phyloP scores from a whole-genome alignment of 2,113 vertebrate genomes.

The Hyaena hyaena region DNA sequence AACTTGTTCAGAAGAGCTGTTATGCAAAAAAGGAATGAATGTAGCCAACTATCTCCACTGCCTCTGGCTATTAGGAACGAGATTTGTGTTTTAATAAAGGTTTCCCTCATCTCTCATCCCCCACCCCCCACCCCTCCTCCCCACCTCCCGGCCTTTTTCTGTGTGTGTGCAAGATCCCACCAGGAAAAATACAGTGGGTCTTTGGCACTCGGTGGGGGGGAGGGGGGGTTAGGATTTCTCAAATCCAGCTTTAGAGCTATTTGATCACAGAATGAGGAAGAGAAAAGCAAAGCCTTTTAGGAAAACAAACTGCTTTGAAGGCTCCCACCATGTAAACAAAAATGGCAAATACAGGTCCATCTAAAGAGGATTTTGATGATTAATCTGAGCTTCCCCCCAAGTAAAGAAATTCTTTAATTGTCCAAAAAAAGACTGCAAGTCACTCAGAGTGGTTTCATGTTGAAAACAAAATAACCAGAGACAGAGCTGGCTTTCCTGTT shows the following conservation, averaged over 20 bases:
- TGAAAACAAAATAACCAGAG: constrained; percentile 56
- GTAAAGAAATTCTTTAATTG: constrained; percentile 74
- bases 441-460: constrained; percentile 21
- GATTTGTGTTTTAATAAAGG: constrained; percentile 63
- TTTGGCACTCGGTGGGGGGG: constrained; percentile 32
- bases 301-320: constrained; percentile 79
- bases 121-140: neutral
- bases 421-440: constrained; percentile 66
- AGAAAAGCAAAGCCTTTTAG: constrained; percentile 73
- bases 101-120: neutral
- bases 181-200: constrained; percentile 36
- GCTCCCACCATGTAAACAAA: constrained; percentile 74
- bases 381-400: constrained; percentile 77
- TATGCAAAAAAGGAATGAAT: neutral
- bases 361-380: constrained; percentile 75
- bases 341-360: constrained; percentile 69
- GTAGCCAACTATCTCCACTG: neutral
- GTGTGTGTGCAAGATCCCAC: constrained; percentile 15
- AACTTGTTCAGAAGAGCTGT: constrained; percentile 50
- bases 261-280: constrained; percentile 62
- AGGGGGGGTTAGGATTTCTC: constrained; percentile 45
- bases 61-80: constrained; percentile 42
- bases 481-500: neutral
- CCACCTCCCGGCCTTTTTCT: neutral
- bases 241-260: constrained; percentile 75